Evolutionary conservation across 2,888 invertebrate genomes (phyloP).

Genomic region (Gonocerus acuteangulatus): DNA sequence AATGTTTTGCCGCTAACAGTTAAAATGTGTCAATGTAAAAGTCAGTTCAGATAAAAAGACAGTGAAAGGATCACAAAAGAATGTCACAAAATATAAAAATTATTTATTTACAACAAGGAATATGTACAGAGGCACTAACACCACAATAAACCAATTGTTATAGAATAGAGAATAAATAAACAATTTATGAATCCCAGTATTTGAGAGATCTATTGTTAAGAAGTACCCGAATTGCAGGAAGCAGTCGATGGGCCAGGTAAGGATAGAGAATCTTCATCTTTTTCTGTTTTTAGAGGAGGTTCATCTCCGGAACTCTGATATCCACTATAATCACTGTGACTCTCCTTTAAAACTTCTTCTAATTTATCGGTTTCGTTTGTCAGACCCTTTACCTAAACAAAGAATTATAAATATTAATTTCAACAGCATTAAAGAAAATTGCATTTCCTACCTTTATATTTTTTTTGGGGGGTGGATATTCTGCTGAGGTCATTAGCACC

Average conservation of each 20-base stretch:
- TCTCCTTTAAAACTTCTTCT: conserved; percentile 21
- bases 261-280: conserved; percentile 30
- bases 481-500: no score
- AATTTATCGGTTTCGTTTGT: conserved; percentile 29
- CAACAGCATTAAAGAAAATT: no score
- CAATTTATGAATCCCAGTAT: no score
- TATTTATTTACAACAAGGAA: neutral
- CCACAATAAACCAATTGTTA: neutral
- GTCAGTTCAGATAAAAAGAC: neutral
- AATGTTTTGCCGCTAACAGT: no score
- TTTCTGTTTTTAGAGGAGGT: conserved; percentile 1
- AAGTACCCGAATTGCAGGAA: conserved; percentile 13
- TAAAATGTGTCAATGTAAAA: no score
- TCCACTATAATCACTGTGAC: conserved; percentile 21
- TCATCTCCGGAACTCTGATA: conserved; percentile 19
- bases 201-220: no score
- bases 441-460: no score
- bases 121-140: neutral
- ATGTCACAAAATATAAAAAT: neutral
- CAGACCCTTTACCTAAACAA: conserved; percentile 26
- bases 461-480: no score
- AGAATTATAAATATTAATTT: no score
- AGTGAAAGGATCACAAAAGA: neutral
- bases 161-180: neutral
- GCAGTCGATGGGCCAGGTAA: conserved; percentile 27